A percentile compares a stretch with the other conserved stretches of the same genome.
These are phyloP conservation scores for Rafetus swinhoei DNA, from an alignment of 2,113 vertebrate species.

Conservation along the genomic window DNA sequence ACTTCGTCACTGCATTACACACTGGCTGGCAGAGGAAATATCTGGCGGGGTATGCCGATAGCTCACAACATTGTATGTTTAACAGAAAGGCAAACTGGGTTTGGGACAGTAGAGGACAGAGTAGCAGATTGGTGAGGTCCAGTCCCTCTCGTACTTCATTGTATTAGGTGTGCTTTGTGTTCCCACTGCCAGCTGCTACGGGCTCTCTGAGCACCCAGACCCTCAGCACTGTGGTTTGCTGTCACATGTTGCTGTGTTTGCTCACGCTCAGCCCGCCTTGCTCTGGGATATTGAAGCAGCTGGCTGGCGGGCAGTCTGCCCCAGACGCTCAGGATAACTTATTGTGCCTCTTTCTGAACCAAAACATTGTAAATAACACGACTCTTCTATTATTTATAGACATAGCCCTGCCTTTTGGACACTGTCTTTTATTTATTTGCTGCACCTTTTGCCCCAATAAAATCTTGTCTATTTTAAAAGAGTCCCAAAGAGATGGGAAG, in stretches of 20 bases:
- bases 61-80: neutral
- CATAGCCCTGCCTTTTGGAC: neutral
- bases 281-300: neutral
- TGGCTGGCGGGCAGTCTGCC: rapidly evolving
- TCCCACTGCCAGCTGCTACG: neutral
- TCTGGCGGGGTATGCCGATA: rapidly evolving
- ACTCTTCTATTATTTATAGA: constrained; percentile 60
- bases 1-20: constrained; percentile 25
- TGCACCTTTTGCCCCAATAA: neutral
- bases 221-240: neutral
- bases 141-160: neutral
- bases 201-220: neutral
- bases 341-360: neutral
- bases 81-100: neutral
- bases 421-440: constrained; percentile 51
- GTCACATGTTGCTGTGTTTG: rapidly evolving
- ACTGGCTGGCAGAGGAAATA: neutral
- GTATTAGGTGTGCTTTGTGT: neutral
- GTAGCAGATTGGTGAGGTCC: neutral
- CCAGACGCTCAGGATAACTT: constrained; percentile 38
- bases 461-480: neutral
- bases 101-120: no score
- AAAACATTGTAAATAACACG: constrained; percentile 31
- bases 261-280: neutral
- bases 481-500: neutral